These are phyloP conservation scores for Gallirallus australis DNA, from an alignment of 2,797 vertebrate species.

Conservation along the genomic window DNA sequence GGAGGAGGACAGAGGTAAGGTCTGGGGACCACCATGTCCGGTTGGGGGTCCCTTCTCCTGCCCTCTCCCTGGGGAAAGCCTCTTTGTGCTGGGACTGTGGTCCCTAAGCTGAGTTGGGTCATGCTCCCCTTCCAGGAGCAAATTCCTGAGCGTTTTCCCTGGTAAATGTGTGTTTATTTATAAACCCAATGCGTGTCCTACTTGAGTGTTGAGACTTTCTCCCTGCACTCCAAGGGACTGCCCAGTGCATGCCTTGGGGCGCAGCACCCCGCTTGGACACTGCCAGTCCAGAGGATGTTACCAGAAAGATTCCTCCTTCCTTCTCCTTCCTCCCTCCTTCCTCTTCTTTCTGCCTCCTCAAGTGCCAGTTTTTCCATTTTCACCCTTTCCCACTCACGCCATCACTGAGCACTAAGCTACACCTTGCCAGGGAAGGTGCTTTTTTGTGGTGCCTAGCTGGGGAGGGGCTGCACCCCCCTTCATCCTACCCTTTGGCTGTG, in stretches of 20 bases:
- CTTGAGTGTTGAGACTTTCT: accelerated
- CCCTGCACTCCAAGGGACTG: accelerated
- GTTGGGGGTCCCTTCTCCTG: neutral
- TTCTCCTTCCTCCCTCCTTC: neutral
- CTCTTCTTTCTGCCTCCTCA: no score
- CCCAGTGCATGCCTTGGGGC: accelerated
- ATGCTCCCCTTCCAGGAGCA: neutral
- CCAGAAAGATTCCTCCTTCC: neutral
- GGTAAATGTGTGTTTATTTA: no score
- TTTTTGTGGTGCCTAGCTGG: neutral
- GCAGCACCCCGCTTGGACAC: accelerated
- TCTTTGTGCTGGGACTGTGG: accelerated
- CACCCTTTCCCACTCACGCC: neutral
- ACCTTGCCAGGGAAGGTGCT: accelerated
- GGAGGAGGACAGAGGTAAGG: constrained; percentile 91
- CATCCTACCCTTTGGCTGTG: neutral
- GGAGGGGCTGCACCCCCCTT: neutral
- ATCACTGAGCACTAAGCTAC: accelerated
- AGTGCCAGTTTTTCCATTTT: neutral
- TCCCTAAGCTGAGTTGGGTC: neutral
- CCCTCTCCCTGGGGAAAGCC: neutral
- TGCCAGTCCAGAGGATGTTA: no score
- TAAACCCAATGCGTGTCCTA: accelerated
- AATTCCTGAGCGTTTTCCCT: accelerated
- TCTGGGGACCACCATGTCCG: accelerated